Conservation (phyloP, 2,888 invertebrate genomes). For the Escarpia spicata region DNA sequence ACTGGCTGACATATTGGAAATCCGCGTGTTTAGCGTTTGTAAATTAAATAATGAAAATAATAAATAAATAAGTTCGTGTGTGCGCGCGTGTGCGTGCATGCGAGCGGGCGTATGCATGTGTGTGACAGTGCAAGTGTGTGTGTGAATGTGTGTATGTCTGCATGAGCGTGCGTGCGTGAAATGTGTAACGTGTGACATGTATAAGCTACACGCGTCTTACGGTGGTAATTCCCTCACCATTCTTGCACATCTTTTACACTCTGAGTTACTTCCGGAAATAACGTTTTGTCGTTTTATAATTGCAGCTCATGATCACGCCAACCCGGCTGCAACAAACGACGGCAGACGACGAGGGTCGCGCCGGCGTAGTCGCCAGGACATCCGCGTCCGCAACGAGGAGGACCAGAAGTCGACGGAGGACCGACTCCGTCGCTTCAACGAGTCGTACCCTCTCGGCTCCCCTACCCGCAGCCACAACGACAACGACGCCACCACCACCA, state of each 20-base stretch:
- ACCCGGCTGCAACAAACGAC: neutral
- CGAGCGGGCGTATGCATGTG: no score
- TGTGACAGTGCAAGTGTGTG: no score
- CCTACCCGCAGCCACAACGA: neutral
- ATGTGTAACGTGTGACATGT: no score
- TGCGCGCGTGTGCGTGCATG: no score
- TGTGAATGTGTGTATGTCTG: no score
- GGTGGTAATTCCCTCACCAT: no score
- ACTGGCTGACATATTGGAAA: neutral
- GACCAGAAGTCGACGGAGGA: neutral
- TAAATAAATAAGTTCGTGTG: no score
- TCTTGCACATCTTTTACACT: no score
- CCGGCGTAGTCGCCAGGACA: neutral
- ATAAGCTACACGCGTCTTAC: no score
- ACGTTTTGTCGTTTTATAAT: neutral
- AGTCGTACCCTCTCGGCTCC: neutral
- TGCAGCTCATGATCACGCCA: neutral
- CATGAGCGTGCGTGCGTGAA: no score
- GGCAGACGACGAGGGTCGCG: neutral
- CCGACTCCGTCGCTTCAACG: neutral
- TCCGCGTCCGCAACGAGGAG: constrained; percentile 8
- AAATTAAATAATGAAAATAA: neutral
- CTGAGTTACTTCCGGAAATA: neutral
- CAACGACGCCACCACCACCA: neutral
- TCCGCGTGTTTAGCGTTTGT: neutral